Evolutionary conservation across 2,888 invertebrate species (phyloP).

Genomic region (Plusia festucae): DNA sequence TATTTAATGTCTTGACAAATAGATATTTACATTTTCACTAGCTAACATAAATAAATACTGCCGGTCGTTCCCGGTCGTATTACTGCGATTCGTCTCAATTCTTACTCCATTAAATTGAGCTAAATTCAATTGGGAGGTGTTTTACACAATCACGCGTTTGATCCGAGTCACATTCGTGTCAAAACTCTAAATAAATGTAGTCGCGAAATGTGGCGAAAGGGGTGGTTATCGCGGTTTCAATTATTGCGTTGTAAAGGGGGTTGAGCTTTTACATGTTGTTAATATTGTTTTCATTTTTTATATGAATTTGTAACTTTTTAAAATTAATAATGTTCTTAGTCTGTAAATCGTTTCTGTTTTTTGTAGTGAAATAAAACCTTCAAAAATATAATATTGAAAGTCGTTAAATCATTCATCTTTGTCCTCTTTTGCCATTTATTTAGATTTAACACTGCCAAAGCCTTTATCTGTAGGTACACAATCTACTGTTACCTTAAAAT

Average conservation of each 20-base stretch:
- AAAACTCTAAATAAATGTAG: conserved; percentile 1
- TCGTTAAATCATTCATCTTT: too few relatives aligned
- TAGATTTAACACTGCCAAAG: not conserved
- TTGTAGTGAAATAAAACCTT: too few relatives aligned
- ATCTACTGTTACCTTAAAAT: not conserved
- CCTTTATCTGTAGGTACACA: not conserved
- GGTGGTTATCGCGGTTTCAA: not conserved
- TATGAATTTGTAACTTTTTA: not conserved
- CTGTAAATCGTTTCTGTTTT: too few relatives aligned
- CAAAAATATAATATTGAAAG: too few relatives aligned
- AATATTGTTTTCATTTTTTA: not conserved
- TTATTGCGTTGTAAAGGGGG: not conserved
- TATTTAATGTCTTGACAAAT: conserved; percentile 50
- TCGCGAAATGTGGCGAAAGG: not conserved
- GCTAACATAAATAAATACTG: conserved; percentile 50
- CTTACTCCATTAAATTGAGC: conserved; percentile 38
- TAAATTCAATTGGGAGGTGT: conserved; percentile 47
- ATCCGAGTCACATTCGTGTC: not conserved
- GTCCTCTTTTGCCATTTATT: not conserved
- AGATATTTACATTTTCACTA: conserved; percentile 54
- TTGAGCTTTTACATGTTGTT: not conserved
- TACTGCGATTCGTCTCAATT: conserved; percentile 48
- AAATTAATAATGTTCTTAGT: too few relatives aligned
- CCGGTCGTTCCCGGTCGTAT: conserved; percentile 36
- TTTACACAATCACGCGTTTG: conserved; percentile 19